Conservation (phyloP, 2,888 invertebrate species). For the Argyresthia goedartella region DNA sequence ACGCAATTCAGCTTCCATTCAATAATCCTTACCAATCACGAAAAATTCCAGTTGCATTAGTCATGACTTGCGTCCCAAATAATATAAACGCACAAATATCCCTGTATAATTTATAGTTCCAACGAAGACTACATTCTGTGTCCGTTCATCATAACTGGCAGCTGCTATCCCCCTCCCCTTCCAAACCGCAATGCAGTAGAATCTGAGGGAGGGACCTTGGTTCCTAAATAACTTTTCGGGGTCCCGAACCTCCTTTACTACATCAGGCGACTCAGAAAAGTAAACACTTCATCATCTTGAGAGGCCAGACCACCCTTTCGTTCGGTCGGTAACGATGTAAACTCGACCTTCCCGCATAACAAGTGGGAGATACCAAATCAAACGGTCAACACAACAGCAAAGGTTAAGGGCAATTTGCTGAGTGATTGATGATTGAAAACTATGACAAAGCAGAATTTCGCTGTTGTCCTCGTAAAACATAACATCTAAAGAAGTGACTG, state of each 20-base stretch:
- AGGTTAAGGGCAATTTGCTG: conserved; percentile 1
- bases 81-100: not conserved
- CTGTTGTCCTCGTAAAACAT: too few relatives aligned
- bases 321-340: not conserved
- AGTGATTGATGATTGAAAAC: not conserved
- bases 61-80: not conserved
- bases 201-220: conserved; percentile 37
- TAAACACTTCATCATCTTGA: too few relatives aligned
- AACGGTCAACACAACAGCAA: not conserved
- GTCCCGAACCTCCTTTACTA: too few relatives aligned
- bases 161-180: conserved; percentile 21
- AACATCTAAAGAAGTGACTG: too few relatives aligned
- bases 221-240: too few relatives aligned
- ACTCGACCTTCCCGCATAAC: not conserved
- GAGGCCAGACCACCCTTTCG: not conserved
- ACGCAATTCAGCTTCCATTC: too few relatives aligned
- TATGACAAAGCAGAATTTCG: not conserved
- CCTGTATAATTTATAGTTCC: not conserved
- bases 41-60: too few relatives aligned
- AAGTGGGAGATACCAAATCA: not conserved
- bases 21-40: too few relatives aligned
- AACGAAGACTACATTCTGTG: conserved; percentile 11
- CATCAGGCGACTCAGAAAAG: too few relatives aligned
- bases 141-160: conserved; percentile 18
- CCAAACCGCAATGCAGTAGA: conserved; percentile 59